Percentiles rank a stretch among this genome's conserved stretches.
These are phyloP conservation scores for Lasioglossum villosulum DNA, from an alignment of 2,888 invertebrate species.

Conservation along the genomic window DNA sequence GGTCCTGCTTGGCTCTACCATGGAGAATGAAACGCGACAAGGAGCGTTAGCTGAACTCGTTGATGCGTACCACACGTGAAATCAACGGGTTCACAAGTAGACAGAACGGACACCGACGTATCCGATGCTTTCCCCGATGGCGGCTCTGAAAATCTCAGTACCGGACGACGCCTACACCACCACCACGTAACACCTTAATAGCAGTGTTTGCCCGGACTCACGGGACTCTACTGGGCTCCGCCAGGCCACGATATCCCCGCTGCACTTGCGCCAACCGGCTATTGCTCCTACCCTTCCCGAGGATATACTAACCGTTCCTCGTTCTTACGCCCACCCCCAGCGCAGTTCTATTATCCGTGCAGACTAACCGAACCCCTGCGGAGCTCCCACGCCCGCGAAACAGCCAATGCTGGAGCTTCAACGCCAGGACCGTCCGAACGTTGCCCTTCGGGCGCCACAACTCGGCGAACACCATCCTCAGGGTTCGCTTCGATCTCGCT, in stretches of 20 bases:
- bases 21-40: slow-evolving; percentile 9
- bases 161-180: slow-evolving; percentile 75
- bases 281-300: slow-evolving; percentile 63
- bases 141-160: slow-evolving; percentile 63
- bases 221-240: slow-evolving; percentile 83
- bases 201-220: slow-evolving; percentile 82
- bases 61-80: slow-evolving; percentile 49
- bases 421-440: slow-evolving; percentile 50
- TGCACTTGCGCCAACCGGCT: slow-evolving; percentile 72
- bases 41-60: neutral
- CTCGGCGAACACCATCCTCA: neutral
- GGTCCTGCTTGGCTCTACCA: slow-evolving; percentile 18
- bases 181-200: slow-evolving; percentile 71
- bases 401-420: slow-evolving; percentile 59
- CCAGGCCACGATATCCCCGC: slow-evolving; percentile 72
- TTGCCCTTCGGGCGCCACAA: neutral
- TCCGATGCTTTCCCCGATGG: slow-evolving; percentile 56
- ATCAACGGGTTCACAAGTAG: slow-evolving; percentile 33
- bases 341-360: slow-evolving; percentile 67
- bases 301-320: slow-evolving; percentile 69
- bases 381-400: slow-evolving; percentile 73
- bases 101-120: slow-evolving; percentile 28
- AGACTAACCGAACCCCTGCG: slow-evolving; percentile 58
- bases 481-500: neutral
- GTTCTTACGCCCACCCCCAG: slow-evolving; percentile 66